A percentile compares a stretch with the other conserved stretches of the same genome.
Conservation (phyloP, 2,113 vertebrate genomes). For the Mormyrus iriodes region DNA sequence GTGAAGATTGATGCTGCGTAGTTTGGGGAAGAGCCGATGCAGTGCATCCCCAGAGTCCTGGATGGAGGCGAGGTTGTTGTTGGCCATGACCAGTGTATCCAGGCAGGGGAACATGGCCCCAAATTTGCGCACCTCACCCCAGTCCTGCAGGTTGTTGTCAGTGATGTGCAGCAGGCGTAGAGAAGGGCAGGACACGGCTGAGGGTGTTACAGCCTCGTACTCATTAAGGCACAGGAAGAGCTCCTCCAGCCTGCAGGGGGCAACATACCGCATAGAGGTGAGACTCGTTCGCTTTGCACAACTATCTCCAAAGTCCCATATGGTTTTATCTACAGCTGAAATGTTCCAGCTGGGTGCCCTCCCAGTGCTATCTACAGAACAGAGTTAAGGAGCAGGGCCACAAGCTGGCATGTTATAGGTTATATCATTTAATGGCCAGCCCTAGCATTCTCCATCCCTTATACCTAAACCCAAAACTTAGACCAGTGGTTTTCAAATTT, state of each 20-base stretch:
- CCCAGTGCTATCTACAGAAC: not conserved
- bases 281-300: not conserved
- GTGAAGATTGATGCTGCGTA: slow-evolving; percentile 90
- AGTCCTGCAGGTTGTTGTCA: slow-evolving; percentile 88
- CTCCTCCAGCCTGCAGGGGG: slow-evolving; percentile 79
- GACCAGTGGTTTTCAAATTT: not conserved
- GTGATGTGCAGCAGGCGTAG: slow-evolving; percentile 93
- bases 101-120: slow-evolving; percentile 86
- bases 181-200: slow-evolving; percentile 74
- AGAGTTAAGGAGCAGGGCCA: not conserved
- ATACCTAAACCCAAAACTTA: not conserved
- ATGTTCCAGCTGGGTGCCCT: not conserved
- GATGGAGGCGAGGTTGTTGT: slow-evolving; percentile 79
- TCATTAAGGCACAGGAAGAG: slow-evolving; percentile 97
- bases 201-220: slow-evolving; percentile 78
- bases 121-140: slow-evolving; percentile 87
- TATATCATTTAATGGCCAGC: not conserved
- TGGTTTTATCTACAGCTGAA: slow-evolving; percentile 17
- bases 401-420: not conserved
- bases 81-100: slow-evolving; percentile 81
- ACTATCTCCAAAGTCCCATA: not conserved
- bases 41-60: slow-evolving; percentile 73
- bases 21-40: slow-evolving; percentile 78
- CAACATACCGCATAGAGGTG: not conserved
- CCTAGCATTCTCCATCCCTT: not conserved